These are phyloP conservation scores for Stichodactyla mertensii DNA, from an alignment of 64 coral and sea anemone genomes.

Conservation along the genomic window DNA sequence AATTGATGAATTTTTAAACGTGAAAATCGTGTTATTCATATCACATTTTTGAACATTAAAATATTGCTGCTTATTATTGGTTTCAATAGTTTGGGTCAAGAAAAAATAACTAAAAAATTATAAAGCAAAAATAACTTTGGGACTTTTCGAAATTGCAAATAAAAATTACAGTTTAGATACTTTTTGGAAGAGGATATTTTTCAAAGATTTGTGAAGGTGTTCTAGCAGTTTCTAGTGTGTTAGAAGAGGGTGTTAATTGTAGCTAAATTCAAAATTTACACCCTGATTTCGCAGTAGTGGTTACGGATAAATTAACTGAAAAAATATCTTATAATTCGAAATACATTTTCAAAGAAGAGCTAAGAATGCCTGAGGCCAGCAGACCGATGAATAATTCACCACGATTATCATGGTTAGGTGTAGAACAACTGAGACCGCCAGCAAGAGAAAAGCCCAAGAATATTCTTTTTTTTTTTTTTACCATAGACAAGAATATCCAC, in stretches of 20 bases:
- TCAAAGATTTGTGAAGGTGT: no score
- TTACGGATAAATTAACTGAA: constrained; percentile 13
- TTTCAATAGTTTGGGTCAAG: no score
- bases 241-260: background rate
- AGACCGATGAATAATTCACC: background rate
- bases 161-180: no score
- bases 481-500: background rate
- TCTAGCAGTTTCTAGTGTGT: no score
- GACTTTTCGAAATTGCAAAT: background rate
- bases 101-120: no score
- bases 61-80: no score
- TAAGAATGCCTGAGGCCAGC: background rate
- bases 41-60: no score
- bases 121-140: no score
- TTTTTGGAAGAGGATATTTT: no score
- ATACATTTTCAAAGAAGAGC: background rate
- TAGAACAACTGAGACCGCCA: background rate
- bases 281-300: background rate
- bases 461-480: no score
- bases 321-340: background rate
- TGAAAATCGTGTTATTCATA: no score
- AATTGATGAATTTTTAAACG: no score
- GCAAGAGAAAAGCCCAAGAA: background rate
- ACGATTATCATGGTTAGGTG: background rate
- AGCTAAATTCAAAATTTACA: background rate